phyloP scores from a whole-genome alignment of 2,113 vertebrate genomes.

The Boleophthalmus pectinirostris region DNA sequence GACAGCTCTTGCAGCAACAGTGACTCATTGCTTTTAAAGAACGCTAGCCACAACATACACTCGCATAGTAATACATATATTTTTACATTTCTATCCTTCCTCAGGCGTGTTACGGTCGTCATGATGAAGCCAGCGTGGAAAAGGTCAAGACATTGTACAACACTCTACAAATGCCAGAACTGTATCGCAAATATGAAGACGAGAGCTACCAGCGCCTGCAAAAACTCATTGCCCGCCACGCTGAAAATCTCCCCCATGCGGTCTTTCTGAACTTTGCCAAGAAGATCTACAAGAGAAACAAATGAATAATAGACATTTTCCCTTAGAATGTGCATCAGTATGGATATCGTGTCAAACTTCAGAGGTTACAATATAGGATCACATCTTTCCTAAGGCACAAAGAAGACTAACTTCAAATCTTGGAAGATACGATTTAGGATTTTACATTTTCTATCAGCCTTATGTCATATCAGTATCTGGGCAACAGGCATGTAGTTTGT shows the following conservation, averaged over 20 bases:
- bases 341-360: background rate
- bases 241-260: slow-evolving; percentile 74
- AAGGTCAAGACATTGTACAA: slow-evolving; percentile 87
- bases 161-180: slow-evolving; percentile 72
- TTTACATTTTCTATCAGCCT: background rate
- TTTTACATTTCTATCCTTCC: background rate
- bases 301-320: slow-evolving; percentile 70
- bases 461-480: background rate
- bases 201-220: slow-evolving; percentile 83
- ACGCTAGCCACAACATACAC: background rate
- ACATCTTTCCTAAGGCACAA: background rate
- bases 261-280: slow-evolving; percentile 85
- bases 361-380: background rate
- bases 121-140: slow-evolving; percentile 81
- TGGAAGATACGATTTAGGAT: background rate
- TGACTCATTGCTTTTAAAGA: too few species aligned
- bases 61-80: too few species aligned
- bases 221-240: slow-evolving; percentile 77
- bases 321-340: background rate
- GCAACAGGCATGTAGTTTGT: background rate
- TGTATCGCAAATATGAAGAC: slow-evolving; percentile 84
- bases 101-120: slow-evolving; percentile 82
- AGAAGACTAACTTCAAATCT: background rate
- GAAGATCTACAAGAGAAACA: slow-evolving; percentile 91
- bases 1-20: too few species aligned